These are phyloP conservation scores for Proales similis DNA, from an alignment of 1,140 invertebrate species.

Conservation along the genomic window DNA sequence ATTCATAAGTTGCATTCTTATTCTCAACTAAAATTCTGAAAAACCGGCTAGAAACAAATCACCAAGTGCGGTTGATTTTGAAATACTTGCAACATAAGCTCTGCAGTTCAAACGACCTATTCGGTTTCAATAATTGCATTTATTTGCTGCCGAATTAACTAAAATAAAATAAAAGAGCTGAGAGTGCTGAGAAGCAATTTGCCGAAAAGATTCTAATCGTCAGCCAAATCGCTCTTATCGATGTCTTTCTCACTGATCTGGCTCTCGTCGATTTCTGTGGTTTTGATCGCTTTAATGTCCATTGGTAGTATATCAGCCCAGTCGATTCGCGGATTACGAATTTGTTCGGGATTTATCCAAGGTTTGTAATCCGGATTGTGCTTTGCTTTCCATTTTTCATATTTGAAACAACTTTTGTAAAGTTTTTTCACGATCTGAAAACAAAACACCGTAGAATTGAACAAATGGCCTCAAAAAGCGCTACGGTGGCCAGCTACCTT, in stretches of 20 bases:
- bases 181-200: too few species aligned
- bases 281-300: background rate
- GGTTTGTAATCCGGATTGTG: slow-evolving; percentile 70
- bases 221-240: background rate
- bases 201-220: too few species aligned
- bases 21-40: too few species aligned
- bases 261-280: slow-evolving; percentile 27
- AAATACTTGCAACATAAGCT: too few species aligned
- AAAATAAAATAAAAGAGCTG: too few species aligned
- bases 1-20: too few species aligned
- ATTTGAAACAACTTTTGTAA: slow-evolving; percentile 69
- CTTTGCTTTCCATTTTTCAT: slow-evolving; percentile 69
- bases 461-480: background rate
- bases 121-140: too few species aligned
- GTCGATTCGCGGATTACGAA: slow-evolving; percentile 60
- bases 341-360: slow-evolving; percentile 78
- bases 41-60: too few species aligned
- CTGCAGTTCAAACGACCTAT: too few species aligned
- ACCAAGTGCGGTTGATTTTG: too few species aligned
- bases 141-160: too few species aligned
- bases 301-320: slow-evolving; percentile 39
- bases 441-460: background rate
- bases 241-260: slow-evolving; percentile 23
- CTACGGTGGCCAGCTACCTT: slow-evolving; percentile 57
- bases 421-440: slow-evolving; percentile 55